Conservation (phyloP, 2,113 vertebrate genomes). For the Psittacula cyanocephala region DNA sequence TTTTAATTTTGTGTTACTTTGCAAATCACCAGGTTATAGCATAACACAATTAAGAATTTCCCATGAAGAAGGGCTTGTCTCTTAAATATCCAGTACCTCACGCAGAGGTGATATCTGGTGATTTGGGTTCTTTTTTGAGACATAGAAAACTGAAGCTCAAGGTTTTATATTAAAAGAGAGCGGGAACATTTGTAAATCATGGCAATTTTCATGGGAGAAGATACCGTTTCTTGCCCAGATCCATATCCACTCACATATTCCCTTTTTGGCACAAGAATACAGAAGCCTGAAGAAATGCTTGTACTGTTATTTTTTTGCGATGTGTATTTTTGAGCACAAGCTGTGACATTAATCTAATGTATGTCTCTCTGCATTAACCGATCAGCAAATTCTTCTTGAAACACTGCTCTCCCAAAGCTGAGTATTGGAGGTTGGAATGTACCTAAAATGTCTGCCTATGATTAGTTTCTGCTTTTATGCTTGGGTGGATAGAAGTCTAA, state of each 20-base stretch:
- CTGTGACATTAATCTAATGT: slow-evolving; percentile 55
- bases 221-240: background rate
- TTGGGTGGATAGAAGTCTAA: background rate
- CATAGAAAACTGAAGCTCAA: background rate
- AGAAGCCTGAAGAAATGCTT: slow-evolving; percentile 6
- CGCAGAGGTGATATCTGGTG: background rate
- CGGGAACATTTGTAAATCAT: background rate
- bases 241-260: background rate
- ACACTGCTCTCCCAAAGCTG: background rate
- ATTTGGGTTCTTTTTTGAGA: background rate
- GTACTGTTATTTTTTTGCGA: slow-evolving; percentile 35
- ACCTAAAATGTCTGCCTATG: background rate
- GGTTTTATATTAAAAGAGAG: background rate
- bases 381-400: slow-evolving; percentile 39
- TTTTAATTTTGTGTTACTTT: background rate
- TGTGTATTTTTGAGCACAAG: slow-evolving; percentile 46
- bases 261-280: background rate
- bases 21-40: background rate
- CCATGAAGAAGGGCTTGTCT: background rate
- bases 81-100: background rate
- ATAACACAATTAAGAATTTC: background rate
- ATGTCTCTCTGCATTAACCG: slow-evolving; percentile 25
- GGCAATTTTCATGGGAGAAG: background rate
- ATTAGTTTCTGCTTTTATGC: background rate
- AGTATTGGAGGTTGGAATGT: background rate